Evolutionary conservation across 2,888 invertebrate species (phyloP).

Genomic region (Drosophila mimetica): DNA sequence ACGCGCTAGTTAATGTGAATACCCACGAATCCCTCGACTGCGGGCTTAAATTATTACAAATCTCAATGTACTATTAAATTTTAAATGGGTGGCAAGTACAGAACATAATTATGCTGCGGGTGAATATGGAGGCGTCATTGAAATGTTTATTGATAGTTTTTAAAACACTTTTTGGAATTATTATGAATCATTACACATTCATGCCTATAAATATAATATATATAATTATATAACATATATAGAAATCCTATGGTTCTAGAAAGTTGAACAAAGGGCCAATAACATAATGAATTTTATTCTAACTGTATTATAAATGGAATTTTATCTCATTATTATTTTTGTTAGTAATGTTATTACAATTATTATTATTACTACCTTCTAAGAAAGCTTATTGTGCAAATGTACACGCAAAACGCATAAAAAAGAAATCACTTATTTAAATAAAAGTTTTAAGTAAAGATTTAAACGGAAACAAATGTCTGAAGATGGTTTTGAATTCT

Average conservation of each 20-base stretch:
- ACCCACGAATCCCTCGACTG: slow-evolving; percentile 54
- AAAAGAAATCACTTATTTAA: slow-evolving; percentile 63
- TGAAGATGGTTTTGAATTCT: background rate
- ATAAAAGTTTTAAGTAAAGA: slow-evolving; percentile 66
- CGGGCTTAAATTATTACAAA: slow-evolving; percentile 76
- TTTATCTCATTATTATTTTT: slow-evolving; percentile 72
- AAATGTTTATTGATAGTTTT: slow-evolving; percentile 64
- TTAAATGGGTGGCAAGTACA: slow-evolving; percentile 59
- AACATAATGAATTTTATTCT: slow-evolving; percentile 73
- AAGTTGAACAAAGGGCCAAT: slow-evolving; percentile 54
- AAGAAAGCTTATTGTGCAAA: slow-evolving; percentile 77
- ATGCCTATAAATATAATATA: slow-evolving; percentile 46
- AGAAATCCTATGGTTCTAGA: slow-evolving; percentile 56
- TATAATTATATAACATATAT: slow-evolving; percentile 41
- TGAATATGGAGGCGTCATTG: slow-evolving; percentile 60
- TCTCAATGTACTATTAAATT: slow-evolving; percentile 80
- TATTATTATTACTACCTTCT: slow-evolving; percentile 69
- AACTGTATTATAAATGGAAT: slow-evolving; percentile 68
- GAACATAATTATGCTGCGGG: slow-evolving; percentile 50
- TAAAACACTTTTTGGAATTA: slow-evolving; percentile 63
- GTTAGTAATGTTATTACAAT: slow-evolving; percentile 82
- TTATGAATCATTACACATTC: slow-evolving; percentile 51
- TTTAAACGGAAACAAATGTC: slow-evolving; percentile 7
- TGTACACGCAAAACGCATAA: slow-evolving; percentile 79
- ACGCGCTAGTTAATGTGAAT: slow-evolving; percentile 39